Evolutionary conservation across 2,113 vertebrate genomes (phyloP), one percentile per base, ranked within the genome.

Genomic region (Eolophus roseicapilla): DNA sequence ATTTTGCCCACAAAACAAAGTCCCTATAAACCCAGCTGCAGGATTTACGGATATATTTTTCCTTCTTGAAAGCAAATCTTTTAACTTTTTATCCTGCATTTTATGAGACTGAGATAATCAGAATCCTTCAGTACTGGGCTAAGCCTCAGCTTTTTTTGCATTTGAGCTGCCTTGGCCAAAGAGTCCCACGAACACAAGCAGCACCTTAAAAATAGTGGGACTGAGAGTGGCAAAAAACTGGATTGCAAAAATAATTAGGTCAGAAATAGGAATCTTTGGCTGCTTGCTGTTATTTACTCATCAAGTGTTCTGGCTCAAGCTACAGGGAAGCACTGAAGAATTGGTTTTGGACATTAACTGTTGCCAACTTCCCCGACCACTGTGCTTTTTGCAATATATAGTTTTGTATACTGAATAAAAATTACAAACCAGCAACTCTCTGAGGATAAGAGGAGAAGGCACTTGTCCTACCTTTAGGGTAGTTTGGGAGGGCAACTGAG

Each of bases 1-100:
- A 95, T 93, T 96, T 95, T 91, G 17, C 33, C 47, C 64, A 71
- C 95, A 95, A 92, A 94, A 93, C 50, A 84, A 95, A 89, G 68
- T 86, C 60, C 17, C 44, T 74, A 60, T 97, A 95, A 96, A 96
- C 17, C 33, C 35, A 62, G 37, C 24, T 0, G 0, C 12, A 83
- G 68, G 60, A 93, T 97, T 96, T 94, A 92, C 80, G 63, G 28
- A 55, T 93, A 68, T n/a, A 64, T 82, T 96, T 93, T 94, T 80
- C 43, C 82, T 84, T 28, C 60, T 76, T 90, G 76, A 94, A 95
- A 95, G 68, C 41, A 80, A 82, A 93, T 88, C 43, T 90, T 90
- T 71, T 83, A 95, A 52, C 41, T 59, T 15, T 68, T 57, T 90
- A 69, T 92, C 59, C 33, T 55, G 67, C 21, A 33, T 86, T 95